These are phyloP conservation scores for Drosophila subquinaria DNA, from an alignment of 2,888 invertebrate species.

Conservation along the genomic window DNA sequence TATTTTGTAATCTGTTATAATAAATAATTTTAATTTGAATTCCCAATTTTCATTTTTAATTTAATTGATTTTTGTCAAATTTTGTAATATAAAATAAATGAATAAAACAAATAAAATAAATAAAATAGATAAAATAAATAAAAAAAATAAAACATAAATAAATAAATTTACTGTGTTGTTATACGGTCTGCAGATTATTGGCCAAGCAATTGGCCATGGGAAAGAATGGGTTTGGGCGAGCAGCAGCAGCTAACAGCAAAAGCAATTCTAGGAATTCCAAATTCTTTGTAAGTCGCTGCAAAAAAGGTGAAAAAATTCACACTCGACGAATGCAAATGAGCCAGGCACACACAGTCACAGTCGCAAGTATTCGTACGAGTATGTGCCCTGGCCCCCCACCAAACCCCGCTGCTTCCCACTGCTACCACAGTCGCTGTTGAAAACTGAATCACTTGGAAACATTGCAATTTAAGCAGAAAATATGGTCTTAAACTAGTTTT, in stretches of 20 bases:
- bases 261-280: constrained; percentile 65
- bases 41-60: too few relatives aligned
- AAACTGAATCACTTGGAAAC: constrained; percentile 75
- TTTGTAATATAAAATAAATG: too few relatives aligned
- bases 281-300: constrained; percentile 62
- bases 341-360: constrained; percentile 5
- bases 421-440: constrained; percentile 22
- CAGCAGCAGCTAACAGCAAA: constrained; percentile 25
- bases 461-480: constrained; percentile 77
- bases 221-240: constrained; percentile 8
- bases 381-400: too few relatives aligned
- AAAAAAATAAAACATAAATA: too few relatives aligned
- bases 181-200: constrained; percentile 23
- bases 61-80: too few relatives aligned
- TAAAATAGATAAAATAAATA: too few relatives aligned
- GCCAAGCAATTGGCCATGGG: constrained; percentile 14
- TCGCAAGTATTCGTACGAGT: neutral
- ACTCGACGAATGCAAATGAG: constrained; percentile 62
- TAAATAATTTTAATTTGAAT: too few relatives aligned
- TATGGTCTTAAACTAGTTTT: constrained; percentile 81
- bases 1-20: too few relatives aligned
- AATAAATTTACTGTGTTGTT: neutral
- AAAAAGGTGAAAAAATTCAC: constrained; percentile 69
- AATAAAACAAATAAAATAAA: too few relatives aligned
- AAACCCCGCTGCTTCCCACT: too few relatives aligned